These are phyloP conservation scores for Buathra laborator DNA, from an alignment of 2,888 invertebrate genomes.

Conservation along the genomic window DNA sequence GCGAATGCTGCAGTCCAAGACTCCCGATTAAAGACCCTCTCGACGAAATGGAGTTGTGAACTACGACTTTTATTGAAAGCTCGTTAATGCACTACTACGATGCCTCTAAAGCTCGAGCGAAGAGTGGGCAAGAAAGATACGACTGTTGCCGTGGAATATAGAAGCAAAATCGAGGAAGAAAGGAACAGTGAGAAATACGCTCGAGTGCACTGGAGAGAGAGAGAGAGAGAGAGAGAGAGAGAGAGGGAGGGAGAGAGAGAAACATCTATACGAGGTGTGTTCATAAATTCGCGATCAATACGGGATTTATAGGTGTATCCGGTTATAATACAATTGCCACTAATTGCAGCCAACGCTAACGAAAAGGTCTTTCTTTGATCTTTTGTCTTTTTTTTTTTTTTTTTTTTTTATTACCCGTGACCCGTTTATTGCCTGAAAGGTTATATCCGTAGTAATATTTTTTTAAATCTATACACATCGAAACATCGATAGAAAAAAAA, in stretches of 20 bases:
- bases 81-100: conserved; percentile 39
- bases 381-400: too few relatives aligned
- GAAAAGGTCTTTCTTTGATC: not conserved
- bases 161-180: conserved; percentile 7
- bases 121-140: conserved; percentile 12
- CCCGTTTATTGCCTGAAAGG: too few relatives aligned
- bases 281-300: conserved; percentile 26
- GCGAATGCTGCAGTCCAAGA: conserved; percentile 19
- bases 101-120: not conserved
- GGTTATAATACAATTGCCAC: not conserved
- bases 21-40: conserved; percentile 17
- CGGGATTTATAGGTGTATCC: not conserved
- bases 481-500: not conserved
- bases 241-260: not conserved
- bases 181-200: not conserved
- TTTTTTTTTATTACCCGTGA: too few relatives aligned
- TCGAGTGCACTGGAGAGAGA: not conserved
- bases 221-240: too few relatives aligned
- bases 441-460: too few relatives aligned
- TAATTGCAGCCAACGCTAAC: not conserved
- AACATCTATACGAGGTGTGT: not conserved
- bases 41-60: conserved; percentile 44
- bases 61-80: conserved; percentile 49
- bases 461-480: not conserved
- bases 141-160: not conserved